Conservation (phyloP, 2,113 vertebrate genomes). For the Vimba vimba region DNA sequence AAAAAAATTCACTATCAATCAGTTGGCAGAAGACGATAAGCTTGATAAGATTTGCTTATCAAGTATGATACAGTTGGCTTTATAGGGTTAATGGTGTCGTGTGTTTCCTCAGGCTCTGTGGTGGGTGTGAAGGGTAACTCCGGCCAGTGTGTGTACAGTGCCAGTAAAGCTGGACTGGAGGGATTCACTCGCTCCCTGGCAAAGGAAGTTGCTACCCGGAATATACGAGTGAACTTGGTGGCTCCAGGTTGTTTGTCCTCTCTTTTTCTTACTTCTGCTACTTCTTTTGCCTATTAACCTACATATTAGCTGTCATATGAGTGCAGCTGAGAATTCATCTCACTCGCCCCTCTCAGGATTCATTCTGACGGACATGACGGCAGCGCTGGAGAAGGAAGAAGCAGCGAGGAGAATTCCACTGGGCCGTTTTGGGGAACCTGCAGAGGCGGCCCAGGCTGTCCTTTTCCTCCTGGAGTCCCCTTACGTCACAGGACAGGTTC, state of each 20-base stretch:
- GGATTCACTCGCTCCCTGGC: slow-evolving; percentile 93
- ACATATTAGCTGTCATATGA: too few species aligned
- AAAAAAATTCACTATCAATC: not conserved
- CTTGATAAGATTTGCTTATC: not conserved
- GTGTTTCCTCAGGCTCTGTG: slow-evolving; percentile 82
- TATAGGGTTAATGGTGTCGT: slow-evolving; percentile 13
- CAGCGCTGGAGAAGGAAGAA: slow-evolving; percentile 78
- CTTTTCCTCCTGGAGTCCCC: slow-evolving; percentile 87
- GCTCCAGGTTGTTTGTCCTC: slow-evolving; percentile 81
- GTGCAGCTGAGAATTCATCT: not conserved
- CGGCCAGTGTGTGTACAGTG: slow-evolving; percentile 89
- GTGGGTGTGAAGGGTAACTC: slow-evolving; percentile 87
- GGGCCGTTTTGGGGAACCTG: slow-evolving; percentile 85
- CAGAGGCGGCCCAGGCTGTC: slow-evolving; percentile 84
- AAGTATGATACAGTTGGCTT: not conserved
- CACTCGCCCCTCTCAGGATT: slow-evolving; percentile 76
- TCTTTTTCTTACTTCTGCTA: not conserved
- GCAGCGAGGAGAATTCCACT: slow-evolving; percentile 78
- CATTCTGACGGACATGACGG: slow-evolving; percentile 91
- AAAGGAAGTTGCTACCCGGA: slow-evolving; percentile 88
- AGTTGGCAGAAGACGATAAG: not conserved
- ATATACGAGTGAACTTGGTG: slow-evolving; percentile 89
- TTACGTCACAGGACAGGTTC: slow-evolving; percentile 88
- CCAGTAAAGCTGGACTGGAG: slow-evolving; percentile 88
- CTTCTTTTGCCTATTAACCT: not conserved